phyloP scores from a whole-genome alignment of 2,113 vertebrate genomes.

The Syngnathus scovelli region DNA sequence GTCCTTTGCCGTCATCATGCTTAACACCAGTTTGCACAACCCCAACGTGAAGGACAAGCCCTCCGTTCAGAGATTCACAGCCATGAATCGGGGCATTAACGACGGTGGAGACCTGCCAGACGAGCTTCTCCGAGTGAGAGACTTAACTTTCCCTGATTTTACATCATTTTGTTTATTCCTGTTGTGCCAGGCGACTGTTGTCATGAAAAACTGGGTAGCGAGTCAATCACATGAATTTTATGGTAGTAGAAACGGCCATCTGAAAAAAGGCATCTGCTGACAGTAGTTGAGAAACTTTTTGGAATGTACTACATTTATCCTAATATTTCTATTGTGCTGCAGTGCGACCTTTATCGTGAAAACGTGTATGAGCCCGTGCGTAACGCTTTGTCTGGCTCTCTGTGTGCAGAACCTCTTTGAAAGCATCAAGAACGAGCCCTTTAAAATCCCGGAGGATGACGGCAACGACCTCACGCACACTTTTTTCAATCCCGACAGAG shows the following conservation, averaged over 20 bases:
- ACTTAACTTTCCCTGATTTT: background rate
- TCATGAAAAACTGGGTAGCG: too few species aligned
- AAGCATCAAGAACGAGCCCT: slow-evolving; percentile 96
- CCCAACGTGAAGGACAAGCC: slow-evolving; percentile 98
- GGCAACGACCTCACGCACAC: slow-evolving; percentile 97
- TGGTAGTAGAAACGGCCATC: too few species aligned
- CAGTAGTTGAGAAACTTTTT: too few species aligned
- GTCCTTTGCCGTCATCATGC: slow-evolving; percentile 96
- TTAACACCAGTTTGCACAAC: slow-evolving; percentile 98
- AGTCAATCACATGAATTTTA: too few species aligned
- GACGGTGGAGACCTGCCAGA: slow-evolving; percentile 93
- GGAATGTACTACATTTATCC: too few species aligned
- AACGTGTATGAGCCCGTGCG: too few species aligned
- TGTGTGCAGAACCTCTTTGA: slow-evolving; percentile 87
- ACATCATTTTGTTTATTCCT: background rate
- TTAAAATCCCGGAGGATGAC: slow-evolving; percentile 95
- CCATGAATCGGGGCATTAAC: slow-evolving; percentile 97
- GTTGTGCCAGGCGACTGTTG: background rate
- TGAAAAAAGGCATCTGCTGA: too few species aligned
- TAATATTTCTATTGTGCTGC: too few species aligned
- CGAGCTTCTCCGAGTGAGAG: slow-evolving; percentile 85
- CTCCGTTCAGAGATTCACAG: slow-evolving; percentile 82
- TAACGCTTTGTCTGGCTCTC: background rate
- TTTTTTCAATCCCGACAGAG: slow-evolving; percentile 96
- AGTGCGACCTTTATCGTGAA: too few species aligned